Evolutionary conservation across 1,140 invertebrate species (phyloP), one percentile per base, ranked within the genome.

Genomic region (Pachypeltis micranthus): DNA sequence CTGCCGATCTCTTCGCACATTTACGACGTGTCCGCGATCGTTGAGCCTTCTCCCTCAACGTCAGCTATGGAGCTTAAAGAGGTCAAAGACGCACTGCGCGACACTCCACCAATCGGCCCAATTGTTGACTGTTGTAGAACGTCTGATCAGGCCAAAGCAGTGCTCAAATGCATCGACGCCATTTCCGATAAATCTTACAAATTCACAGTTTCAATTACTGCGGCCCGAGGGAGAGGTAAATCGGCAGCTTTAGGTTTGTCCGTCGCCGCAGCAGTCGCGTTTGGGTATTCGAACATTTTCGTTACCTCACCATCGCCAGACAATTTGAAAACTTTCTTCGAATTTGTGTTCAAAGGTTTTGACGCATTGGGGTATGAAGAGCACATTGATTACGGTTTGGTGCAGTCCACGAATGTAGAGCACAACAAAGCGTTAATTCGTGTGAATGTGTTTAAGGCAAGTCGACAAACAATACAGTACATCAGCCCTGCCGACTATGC

Each of bases 221-320:
- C 97, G 23, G 87, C 93, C 1, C 82, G 96, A 80, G 97, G 97
- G 21, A 80, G 97, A 65, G 97, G 97, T 66, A 99, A 99, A 79
- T 99, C 96, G 1, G 97, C 97, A 12, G 91, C 96, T 12, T 76
- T 99, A n/a, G 97, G 97, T 2, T 77, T 99, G 54, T 85, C 95
- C 1, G 88, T 99, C 27, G 87, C 90, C 19, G 88, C 84, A 1
- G 88, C 87, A 16, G 78, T 93, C 59, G 85, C 88, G 1, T 87
- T 88, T 72, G 91, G 92, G 21, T 99, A 98, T 75, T 93, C 95
- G 16, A 99, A 99, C 74, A 91, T 99, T 56, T 99, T 96, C 77
- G 93, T 99, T 14, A 97, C 96, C 0, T 95, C 93, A 66, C 97
- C 97, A 1, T 92, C 91, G 73, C 96, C 96, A 1, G 96, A 99